These are phyloP conservation scores for Erpornis zantholeuca DNA, from an alignment of 2,113 vertebrate species.

Conservation along the genomic window DNA sequence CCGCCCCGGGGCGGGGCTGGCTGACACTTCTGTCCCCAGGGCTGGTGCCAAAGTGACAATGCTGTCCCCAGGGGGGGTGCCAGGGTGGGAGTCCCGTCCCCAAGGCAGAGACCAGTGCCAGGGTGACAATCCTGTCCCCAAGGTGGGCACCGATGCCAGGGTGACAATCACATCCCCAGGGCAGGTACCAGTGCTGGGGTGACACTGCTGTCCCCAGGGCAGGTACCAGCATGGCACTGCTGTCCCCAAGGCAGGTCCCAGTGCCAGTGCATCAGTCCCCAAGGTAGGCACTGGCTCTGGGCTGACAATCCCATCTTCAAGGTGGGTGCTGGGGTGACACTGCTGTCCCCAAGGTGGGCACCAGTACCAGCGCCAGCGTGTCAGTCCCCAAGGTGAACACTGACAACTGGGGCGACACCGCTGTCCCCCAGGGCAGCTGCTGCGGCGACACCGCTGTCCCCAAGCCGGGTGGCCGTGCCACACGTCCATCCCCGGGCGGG, in stretches of 20 bases:
- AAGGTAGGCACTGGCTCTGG: rapidly evolving
- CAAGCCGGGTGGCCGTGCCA: background rate
- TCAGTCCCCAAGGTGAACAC: too few species aligned
- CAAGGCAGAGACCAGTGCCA: background rate
- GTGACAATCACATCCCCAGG: background rate
- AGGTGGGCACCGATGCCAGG: background rate
- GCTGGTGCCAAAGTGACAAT: background rate
- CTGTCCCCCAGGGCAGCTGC: background rate
- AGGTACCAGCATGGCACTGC: background rate
- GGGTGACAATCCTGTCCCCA: background rate
- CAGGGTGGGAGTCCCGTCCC: background rate
- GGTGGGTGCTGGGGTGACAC: too few species aligned
- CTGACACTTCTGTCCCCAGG: background rate
- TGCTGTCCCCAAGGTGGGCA: background rate
- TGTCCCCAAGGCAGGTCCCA: background rate
- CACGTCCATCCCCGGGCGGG: too few species aligned
- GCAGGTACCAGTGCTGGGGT: too few species aligned
- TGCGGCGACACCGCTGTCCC: background rate
- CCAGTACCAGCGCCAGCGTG: background rate
- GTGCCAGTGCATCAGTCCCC: background rate
- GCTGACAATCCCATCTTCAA: background rate
- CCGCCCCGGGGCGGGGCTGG: background rate
- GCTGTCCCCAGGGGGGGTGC: background rate
- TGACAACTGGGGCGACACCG: background rate
- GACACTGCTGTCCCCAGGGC: background rate